phyloP scores from a whole-genome alignment of 1,140 invertebrate species.

The Holotrichia oblita region DNA sequence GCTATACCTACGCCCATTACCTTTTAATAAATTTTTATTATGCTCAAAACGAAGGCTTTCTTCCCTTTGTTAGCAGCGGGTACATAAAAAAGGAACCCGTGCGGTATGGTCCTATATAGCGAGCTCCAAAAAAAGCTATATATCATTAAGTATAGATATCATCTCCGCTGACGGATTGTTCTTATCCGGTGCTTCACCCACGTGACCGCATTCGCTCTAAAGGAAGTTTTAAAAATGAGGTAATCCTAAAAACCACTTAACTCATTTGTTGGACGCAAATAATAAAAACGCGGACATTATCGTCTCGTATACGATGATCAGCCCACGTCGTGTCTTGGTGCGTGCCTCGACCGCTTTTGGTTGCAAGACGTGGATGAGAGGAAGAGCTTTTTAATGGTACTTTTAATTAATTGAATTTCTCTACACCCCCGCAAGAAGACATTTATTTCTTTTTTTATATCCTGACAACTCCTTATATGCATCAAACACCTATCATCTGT shows the following conservation, averaged over 20 bases:
- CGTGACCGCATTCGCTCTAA: neutral
- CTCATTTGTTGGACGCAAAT: slow-evolving; percentile 8
- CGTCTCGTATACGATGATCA: slow-evolving; percentile 4
- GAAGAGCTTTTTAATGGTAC: neutral
- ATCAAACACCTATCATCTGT: too few species aligned
- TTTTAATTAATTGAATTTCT: slow-evolving; percentile 9
- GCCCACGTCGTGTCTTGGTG: neutral
- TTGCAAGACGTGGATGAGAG: neutral
- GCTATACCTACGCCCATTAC: slow-evolving; percentile 15
- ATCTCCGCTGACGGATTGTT: slow-evolving; percentile 19
- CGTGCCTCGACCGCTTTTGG: neutral
- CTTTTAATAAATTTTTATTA: slow-evolving; percentile 15
- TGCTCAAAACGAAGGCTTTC: slow-evolving; percentile 19
- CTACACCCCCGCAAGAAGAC: neutral
- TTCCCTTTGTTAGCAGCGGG: slow-evolving; percentile 12
- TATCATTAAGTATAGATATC: slow-evolving; percentile 18
- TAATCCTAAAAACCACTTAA: slow-evolving; percentile 21
- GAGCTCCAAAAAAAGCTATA: neutral
- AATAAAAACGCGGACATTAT: slow-evolving; percentile 10
- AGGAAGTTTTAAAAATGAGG: slow-evolving; percentile 20
- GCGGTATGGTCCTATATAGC: slow-evolving; percentile 1
- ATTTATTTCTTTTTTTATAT: too few species aligned
- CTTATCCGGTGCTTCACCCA: slow-evolving; percentile 11
- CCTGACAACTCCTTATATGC: too few species aligned
- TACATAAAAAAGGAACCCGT: neutral